Conservation (phyloP, 2,113 vertebrate species). For the Calypte anna region DNA sequence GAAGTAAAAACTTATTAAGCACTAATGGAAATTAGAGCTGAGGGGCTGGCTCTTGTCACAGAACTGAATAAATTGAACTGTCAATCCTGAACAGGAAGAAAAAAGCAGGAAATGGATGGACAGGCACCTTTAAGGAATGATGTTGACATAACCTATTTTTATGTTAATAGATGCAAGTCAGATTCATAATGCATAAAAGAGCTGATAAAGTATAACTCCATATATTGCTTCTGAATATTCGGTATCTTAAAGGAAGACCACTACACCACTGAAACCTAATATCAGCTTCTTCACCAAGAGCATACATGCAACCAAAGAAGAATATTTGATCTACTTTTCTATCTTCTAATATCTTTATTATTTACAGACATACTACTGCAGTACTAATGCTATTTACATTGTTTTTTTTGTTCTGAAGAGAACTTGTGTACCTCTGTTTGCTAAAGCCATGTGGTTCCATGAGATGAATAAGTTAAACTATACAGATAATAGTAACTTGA, state of each 20-base stretch:
- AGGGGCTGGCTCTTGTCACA: not conserved
- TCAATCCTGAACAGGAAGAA: not conserved
- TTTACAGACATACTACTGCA: not conserved
- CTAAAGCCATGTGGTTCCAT: not conserved
- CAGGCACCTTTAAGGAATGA: not conserved
- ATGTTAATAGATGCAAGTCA: not conserved
- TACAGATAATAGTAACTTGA: not conserved
- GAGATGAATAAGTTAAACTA: constrained; percentile 17
- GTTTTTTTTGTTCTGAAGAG: not conserved
- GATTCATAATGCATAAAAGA: not conserved
- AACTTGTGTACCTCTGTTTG: not conserved
- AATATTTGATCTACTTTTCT: not conserved
- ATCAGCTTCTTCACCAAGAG: not conserved
- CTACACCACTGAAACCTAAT: not conserved
- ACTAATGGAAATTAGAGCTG: not conserved
- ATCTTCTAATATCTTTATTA: not conserved
- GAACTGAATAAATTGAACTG: not conserved
- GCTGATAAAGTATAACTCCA: not conserved
- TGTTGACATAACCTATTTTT: not conserved
- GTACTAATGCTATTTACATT: not conserved
- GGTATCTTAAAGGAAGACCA: not conserved
- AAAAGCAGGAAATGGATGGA: not conserved
- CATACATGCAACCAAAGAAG: not conserved
- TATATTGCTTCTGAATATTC: constrained; percentile 7
- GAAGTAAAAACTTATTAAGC: not conserved